Evolutionary conservation across 2,888 invertebrate genomes (phyloP).

Genomic region (Cerastis leucographa): DNA sequence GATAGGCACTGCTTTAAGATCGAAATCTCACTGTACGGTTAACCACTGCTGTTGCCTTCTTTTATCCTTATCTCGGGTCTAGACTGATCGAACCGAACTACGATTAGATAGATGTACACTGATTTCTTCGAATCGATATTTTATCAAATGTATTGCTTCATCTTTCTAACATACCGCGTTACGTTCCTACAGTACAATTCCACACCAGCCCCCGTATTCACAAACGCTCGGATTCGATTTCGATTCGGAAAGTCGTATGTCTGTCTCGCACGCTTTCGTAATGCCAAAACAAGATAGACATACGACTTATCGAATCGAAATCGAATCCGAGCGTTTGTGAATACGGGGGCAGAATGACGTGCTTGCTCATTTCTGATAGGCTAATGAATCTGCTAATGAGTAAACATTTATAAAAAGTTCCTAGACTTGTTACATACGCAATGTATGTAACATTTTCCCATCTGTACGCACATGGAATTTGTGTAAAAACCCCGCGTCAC

Average conservation of each 20-base stretch:
- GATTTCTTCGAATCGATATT: slow-evolving; percentile 63
- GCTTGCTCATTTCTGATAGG: slow-evolving; percentile 11
- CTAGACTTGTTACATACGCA: slow-evolving; percentile 41
- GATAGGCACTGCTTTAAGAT: slow-evolving; percentile 74
- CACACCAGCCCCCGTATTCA: too few relatives aligned
- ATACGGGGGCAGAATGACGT: too few relatives aligned
- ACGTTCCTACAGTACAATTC: slow-evolving; percentile 1
- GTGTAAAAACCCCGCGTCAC: slow-evolving; percentile 70
- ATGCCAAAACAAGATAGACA: too few relatives aligned
- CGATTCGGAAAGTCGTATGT: too few relatives aligned
- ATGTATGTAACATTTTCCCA: slow-evolving; percentile 57
- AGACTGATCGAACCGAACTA: slow-evolving; percentile 65
- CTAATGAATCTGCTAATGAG: slow-evolving; percentile 36
- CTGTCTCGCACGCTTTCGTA: too few relatives aligned
- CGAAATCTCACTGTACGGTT: slow-evolving; percentile 80
- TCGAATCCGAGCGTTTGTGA: too few relatives aligned
- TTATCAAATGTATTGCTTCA: slow-evolving; percentile 46
- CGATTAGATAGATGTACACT: slow-evolving; percentile 64
- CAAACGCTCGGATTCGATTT: too few relatives aligned
- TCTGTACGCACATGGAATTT: slow-evolving; percentile 62
- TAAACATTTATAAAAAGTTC: slow-evolving; percentile 52
- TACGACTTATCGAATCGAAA: too few relatives aligned
- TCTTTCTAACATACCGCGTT: not conserved
- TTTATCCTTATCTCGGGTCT: slow-evolving; percentile 75
- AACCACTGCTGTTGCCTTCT: slow-evolving; percentile 78